Base-by-base conservation (phyloP, 92 coral and sea anemone genomes). In the Palythoa caribaeorum region DNA sequence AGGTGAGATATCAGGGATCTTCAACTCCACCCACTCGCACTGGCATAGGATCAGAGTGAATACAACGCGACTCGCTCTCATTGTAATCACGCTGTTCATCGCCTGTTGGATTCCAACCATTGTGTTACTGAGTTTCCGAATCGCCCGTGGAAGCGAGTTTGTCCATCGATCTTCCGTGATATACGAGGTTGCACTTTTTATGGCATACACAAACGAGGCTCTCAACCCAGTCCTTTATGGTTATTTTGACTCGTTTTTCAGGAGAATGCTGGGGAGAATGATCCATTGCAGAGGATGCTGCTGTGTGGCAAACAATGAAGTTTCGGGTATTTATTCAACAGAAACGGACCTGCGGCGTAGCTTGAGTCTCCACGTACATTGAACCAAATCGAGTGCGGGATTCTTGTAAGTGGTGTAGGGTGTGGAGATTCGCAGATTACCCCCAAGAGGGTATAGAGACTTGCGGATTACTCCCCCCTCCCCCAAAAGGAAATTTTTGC, bases 151-250 rank as follows among this genome's bases (percentile, higher is more conserved):
- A 3, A 87, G 93, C 9, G 87, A 78, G 5, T 35, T 50, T 15
- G 90, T 93, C 4, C 85, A 87, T 65, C 83, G 95, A 3, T 48
- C 90, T 7, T 72, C 92, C 9, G 55, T 79, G 12, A 47, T 91
- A 2, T 89, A 89, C 73, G 94, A 94, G 62, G 87, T 94, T 40
- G 89, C 98, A n/a, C 86, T 94, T 14, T 93, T 91, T 44, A 93
- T 92, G 92, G 87, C 92, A 10, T 87, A 90, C 11, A 17, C 91
- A 65, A 94, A 93, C 57, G 94, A 94, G 70, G 92, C 92, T 47
- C 38, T 91, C 19, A 94, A 94, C 71, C 98, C 98, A 0, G 39
- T 94, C 9, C 37, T 94, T 40, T 94, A 94, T 87, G 76, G 89
- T 21, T 80, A 80, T 21, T 80, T 80, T 17, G 85, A 80, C 28